Evolutionary conservation across 2,888 invertebrate genomes (phyloP).

Genomic region (Pheosia tremula): DNA sequence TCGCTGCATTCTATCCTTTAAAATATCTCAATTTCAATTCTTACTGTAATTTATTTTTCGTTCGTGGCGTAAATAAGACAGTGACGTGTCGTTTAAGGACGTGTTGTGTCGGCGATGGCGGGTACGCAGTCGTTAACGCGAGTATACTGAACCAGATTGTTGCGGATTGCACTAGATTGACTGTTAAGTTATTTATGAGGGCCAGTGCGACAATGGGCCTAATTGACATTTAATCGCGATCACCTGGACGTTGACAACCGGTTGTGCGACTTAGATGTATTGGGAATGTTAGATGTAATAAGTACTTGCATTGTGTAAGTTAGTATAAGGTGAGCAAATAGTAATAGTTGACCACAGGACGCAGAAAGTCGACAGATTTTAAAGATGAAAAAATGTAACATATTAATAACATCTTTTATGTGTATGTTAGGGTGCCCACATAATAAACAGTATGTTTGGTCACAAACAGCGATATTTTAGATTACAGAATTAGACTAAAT

Average conservation of each 20-base stretch:
- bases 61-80: constrained; percentile 48
- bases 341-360: too few species aligned
- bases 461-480: too few species aligned
- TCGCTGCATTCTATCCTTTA: constrained; percentile 21
- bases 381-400: too few species aligned
- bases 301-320: neutral
- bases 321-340: neutral
- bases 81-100: constrained; percentile 44
- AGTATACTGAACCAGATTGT: constrained; percentile 34
- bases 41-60: constrained; percentile 35
- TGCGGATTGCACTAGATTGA: constrained; percentile 47
- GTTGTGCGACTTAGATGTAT: constrained; percentile 33
- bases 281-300: neutral
- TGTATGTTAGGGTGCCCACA: too few species aligned
- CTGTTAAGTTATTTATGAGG: constrained; percentile 68
- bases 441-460: too few species aligned
- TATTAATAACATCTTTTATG: too few species aligned
- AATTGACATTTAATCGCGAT: constrained; percentile 79
- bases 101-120: constrained; percentile 44
- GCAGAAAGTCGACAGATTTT: too few species aligned
- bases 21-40: constrained; percentile 10
- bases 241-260: constrained; percentile 52
- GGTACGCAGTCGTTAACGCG: constrained; percentile 51
- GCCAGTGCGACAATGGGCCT: constrained; percentile 71
- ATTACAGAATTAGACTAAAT: too few species aligned